Base-by-base conservation (phyloP, 2,888 invertebrate genomes). In the Drosophila falleni region DNA sequence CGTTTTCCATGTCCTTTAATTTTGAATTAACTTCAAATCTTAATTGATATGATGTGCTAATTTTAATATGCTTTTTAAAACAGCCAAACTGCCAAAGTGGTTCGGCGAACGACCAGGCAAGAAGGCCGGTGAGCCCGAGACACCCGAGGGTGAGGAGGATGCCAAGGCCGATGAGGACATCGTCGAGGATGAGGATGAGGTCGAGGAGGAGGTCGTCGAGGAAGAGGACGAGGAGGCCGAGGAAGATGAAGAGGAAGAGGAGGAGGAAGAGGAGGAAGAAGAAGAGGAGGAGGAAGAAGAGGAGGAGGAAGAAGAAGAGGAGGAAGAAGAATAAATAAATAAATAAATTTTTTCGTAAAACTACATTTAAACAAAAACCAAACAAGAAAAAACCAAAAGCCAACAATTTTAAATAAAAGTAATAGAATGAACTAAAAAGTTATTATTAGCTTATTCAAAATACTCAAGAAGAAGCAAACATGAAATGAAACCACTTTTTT, bases 21-120 rank as follows among this genome's bases (percentile, higher is more conserved):
- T 10, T 37, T 13, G 19, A 19, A 15, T 5, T 39, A 15, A 8
- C 41, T 13, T 33, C 8, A 16, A 2, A 8, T 37, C 2, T 37
- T 8, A n/a, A 37, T 33, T 13, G 13, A 26, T 16, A 3, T 2
- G 2, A 10, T 29, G 51, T 59, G 58, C 50, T 60, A 46, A 62
- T 72, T 0, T 35, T 1, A 5, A 11, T 5, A 42, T 31, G 6
- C 8, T 5, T 44, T 19, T 35, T 23, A 71, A 4, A 93, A 4
- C 93, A 97, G 98, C 97, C 94, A 96, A 96, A 95, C 94, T 98
- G 94, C 97, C 97, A 90, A 98, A 97, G 94, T 98, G 98, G 98
- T 97, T 97, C 95, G 97, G 98, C 90, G 98, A 98, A 94, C 95
- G 97, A 93, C 97, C 97, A 84, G 97, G 97, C 94, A 97, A 97